Evolutionary conservation across 1,140 invertebrate genomes (phyloP).

Genomic region (Heliothis subflexa): DNA sequence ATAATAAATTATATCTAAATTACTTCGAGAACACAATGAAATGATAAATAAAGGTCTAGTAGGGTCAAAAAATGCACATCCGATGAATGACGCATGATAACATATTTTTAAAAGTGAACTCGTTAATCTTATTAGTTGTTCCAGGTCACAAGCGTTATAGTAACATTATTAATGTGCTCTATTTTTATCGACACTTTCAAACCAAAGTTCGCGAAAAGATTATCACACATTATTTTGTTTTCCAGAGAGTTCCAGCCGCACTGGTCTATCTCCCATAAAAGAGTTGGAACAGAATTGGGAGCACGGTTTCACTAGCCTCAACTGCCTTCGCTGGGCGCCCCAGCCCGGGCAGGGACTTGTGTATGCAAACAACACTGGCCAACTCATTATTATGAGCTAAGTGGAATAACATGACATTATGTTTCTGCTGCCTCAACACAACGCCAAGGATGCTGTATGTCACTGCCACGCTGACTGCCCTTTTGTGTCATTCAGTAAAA

Average conservation of each 20-base stretch:
- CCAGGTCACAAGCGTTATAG: too few relatives aligned
- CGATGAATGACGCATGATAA: too few relatives aligned
- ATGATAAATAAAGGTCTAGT: too few relatives aligned
- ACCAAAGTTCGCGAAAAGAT: too few relatives aligned
- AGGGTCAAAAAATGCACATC: too few relatives aligned
- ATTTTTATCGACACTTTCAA: too few relatives aligned
- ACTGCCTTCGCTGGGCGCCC: constrained; percentile 94
- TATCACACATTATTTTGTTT: constrained; percentile 24
- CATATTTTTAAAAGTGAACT: too few relatives aligned
- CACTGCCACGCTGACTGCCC: constrained; percentile 24
- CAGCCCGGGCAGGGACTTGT: constrained; percentile 93
- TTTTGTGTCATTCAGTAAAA: constrained; percentile 18
- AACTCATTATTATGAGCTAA: constrained; percentile 91
- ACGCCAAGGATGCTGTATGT: constrained; percentile 9
- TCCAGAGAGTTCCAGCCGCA: constrained; percentile 74
- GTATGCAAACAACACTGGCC: constrained; percentile 94
- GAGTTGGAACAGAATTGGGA: constrained; percentile 88
- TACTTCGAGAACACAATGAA: too few relatives aligned
- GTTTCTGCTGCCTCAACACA: neutral
- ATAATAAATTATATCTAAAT: too few relatives aligned
- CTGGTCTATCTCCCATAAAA: constrained; percentile 75
- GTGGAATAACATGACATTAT: constrained; percentile 5
- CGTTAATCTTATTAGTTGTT: too few relatives aligned
- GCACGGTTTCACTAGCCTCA: constrained; percentile 90
- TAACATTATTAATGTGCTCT: too few relatives aligned